A percentile compares a stretch with the other conserved stretches of the same genome.
Conservation (phyloP, 2,797 vertebrate genomes). For the Picus viridis region DNA sequence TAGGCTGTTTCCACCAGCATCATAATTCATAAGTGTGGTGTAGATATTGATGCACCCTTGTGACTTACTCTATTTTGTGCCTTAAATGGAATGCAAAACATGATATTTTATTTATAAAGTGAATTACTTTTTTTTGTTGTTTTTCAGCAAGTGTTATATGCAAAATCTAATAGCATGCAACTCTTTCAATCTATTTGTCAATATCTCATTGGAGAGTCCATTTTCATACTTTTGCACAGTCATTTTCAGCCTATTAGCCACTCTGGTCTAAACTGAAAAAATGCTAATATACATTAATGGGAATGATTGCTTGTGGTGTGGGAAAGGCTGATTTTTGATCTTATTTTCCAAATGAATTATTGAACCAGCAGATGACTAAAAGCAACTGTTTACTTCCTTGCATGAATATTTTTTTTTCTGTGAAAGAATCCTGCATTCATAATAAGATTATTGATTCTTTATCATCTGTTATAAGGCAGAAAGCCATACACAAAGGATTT, state of each 20-base stretch:
- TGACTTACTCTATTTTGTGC: conserved; percentile 57
- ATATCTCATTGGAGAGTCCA: conserved; percentile 30
- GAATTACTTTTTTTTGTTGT: not conserved
- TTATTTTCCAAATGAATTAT: conserved; percentile 60
- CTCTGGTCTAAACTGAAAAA: conserved; percentile 50
- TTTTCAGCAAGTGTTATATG: conserved; percentile 10
- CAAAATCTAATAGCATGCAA: conserved; percentile 56
- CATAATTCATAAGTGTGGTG: conserved; percentile 36
- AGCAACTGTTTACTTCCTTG: conserved; percentile 25
- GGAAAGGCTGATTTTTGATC: conserved; percentile 32
- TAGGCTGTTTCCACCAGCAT: conserved; percentile 25
- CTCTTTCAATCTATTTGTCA: conserved; percentile 26
- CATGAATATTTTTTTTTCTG: not conserved
- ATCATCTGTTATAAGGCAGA: conserved; percentile 37
- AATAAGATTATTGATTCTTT: conserved; percentile 50
- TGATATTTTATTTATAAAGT: conserved; percentile 57
- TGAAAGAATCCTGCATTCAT: conserved; percentile 3
- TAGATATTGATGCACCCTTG: conserved; percentile 58
- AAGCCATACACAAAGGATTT: conserved; percentile 17
- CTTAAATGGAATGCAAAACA: conserved; percentile 65
- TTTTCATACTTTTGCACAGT: conserved; percentile 35
- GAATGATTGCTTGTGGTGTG: conserved; percentile 29
- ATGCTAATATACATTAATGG: conserved; percentile 65
- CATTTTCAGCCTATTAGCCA: conserved; percentile 64
- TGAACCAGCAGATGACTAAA: conserved; percentile 50